Base-by-base conservation (phyloP, 2,888 invertebrate species). In the Xestia xanthographa region DNA sequence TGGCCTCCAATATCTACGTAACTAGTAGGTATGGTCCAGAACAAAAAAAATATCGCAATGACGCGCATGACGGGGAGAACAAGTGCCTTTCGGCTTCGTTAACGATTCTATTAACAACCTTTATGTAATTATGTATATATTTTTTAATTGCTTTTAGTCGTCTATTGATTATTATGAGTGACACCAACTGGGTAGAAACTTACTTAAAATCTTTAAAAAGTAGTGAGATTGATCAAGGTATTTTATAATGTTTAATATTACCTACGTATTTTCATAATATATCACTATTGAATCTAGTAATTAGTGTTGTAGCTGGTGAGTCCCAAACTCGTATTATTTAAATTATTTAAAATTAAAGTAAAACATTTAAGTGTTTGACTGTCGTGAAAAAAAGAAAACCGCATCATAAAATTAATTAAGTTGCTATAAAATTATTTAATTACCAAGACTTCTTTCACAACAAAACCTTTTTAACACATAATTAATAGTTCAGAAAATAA, bases 351-450 rank as follows among this genome's bases (percentile, higher is more conserved):
- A 80, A 45, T 45, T 5, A 76, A n/a, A n/a, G 11, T 11, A 22
- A 26, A 50, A 26, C 5, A 29, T 20, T 26, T 9, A 48, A 48
- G n/a, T 45, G 9, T 53, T 75, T 60, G 65, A 74, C 11, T 22
- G 17, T 14, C 34, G 29, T 48, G 12, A 50, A n/a, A 1, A 0
- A 58, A 75, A 80, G 34, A 26, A 68, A 66, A 48, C 41, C 29
- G n/a, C 0, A 0, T 11, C 8, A 75, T 81, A 29, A 75, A 80
- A 58, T 3, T 38, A 74, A 68, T 68, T 29, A 65, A 29, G 38
- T 56, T 14, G 60, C 66, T 38, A 50, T 81, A 26, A 81, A 62
- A 58, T n/a, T 8, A 14, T 29, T 72, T 75, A 56, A 62, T 67
- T 34, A n/a, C 20, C 41, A 41, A 43, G 22, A 29, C 62, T n/a